These are phyloP conservation scores for Cerceris ruficornis DNA, from an alignment of 2,888 invertebrate genomes.

Conservation along the genomic window DNA sequence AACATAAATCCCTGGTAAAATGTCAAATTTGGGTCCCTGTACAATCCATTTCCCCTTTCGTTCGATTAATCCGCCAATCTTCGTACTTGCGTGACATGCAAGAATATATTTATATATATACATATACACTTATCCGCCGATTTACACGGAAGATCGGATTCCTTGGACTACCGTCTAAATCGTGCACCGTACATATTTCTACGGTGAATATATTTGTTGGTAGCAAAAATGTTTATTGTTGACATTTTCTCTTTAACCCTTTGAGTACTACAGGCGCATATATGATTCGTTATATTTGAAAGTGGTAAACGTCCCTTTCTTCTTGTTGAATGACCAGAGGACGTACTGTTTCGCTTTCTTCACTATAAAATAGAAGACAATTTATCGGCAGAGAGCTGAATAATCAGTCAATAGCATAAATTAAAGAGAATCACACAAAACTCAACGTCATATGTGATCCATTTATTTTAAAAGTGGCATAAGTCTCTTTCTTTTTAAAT, in stretches of 20 bases:
- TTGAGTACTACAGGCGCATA: too few relatives aligned
- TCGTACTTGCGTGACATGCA: constrained; percentile 12
- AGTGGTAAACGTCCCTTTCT: too few relatives aligned
- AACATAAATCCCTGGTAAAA: constrained; percentile 53
- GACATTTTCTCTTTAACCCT: too few relatives aligned
- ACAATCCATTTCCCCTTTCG: constrained; percentile 42
- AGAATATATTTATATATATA: constrained; percentile 6
- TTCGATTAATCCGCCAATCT: constrained; percentile 12
- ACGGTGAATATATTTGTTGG: too few relatives aligned
- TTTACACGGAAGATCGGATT: too few relatives aligned
- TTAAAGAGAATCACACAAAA: constrained; percentile 47
- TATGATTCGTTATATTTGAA: too few relatives aligned
- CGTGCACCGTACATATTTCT: too few relatives aligned
- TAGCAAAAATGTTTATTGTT: too few relatives aligned
- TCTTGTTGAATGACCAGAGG: constrained; percentile 44
- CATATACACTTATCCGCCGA: too few relatives aligned
- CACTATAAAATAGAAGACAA: constrained; percentile 65
- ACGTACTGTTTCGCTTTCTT: constrained; percentile 56
- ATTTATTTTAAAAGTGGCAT: too few relatives aligned
- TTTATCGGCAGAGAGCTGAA: constrained; percentile 64
- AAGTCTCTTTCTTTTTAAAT: too few relatives aligned
- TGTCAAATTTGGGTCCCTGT: constrained; percentile 66
- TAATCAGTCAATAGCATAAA: constrained; percentile 62
- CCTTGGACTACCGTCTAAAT: too few relatives aligned
- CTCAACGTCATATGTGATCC: constrained; percentile 41